These are phyloP conservation scores for Drosophila teissieri DNA, from an alignment of 1,140 invertebrate genomes.

Conservation along the genomic window DNA sequence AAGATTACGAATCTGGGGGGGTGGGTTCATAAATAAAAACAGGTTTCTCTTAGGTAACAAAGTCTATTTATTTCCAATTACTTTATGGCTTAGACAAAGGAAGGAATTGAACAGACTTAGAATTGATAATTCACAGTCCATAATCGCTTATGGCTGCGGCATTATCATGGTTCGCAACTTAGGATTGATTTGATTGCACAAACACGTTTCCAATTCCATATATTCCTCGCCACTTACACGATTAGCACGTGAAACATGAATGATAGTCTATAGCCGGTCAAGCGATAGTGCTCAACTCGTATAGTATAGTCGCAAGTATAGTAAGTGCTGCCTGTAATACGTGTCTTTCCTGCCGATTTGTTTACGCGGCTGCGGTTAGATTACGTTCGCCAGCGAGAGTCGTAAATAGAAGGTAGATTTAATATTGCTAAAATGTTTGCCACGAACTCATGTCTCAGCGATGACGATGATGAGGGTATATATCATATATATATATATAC, in stretches of 20 bases:
- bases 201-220: conserved; percentile 66
- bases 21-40: neutral
- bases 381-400: conserved; percentile 33
- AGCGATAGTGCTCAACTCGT: conserved; percentile 32
- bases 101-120: conserved; percentile 14
- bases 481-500: neutral
- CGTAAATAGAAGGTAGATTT: conserved; percentile 38
- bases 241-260: conserved; percentile 65
- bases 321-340: conserved; percentile 36
- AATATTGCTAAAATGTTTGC: conserved; percentile 58
- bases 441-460: conserved; percentile 13
- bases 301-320: neutral
- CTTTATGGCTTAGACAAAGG: neutral
- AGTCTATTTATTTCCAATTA: neutral
- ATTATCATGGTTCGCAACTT: conserved; percentile 21
- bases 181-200: conserved; percentile 64
- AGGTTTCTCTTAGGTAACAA: conserved; percentile 9
- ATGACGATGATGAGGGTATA: conserved; percentile 15
- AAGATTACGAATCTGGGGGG: conserved; percentile 3
- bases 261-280: conserved; percentile 51
- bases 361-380: conserved; percentile 46
- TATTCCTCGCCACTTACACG: conserved; percentile 40
- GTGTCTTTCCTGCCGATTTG: conserved; percentile 52
- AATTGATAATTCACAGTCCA: conserved; percentile 32
- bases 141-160: conserved; percentile 20